phyloP scores from a whole-genome alignment of 2,113 vertebrate genomes.

The Gyps fulvus region DNA sequence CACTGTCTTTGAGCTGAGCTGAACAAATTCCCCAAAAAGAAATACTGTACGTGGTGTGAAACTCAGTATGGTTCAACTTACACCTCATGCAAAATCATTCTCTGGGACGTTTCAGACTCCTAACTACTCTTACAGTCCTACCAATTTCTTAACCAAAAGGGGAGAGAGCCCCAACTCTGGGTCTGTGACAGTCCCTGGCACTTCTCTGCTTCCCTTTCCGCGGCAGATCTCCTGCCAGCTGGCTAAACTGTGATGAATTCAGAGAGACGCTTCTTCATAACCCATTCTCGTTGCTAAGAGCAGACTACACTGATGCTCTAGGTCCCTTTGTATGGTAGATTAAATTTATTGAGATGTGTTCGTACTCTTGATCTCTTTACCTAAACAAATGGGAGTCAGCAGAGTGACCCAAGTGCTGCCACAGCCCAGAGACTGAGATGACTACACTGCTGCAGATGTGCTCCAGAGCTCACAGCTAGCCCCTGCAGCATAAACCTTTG shows the following conservation, averaged over 20 bases:
- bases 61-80: neutral
- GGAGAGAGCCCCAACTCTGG: neutral
- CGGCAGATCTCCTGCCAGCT: neutral
- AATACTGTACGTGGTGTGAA: neutral
- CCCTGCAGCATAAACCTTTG: too few relatives aligned
- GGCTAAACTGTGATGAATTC: neutral
- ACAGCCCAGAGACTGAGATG: too few relatives aligned
- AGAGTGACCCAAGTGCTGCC: neutral
- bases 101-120: neutral
- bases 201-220: neutral
- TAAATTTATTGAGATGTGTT: neutral
- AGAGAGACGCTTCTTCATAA: neutral
- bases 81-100: neutral
- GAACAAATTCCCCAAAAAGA: neutral
- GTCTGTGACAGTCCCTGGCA: too few relatives aligned
- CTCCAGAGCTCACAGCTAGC: neutral
- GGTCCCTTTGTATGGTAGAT: neutral
- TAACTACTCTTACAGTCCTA: too few relatives aligned
- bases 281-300: neutral
- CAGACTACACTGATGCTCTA: neutral
- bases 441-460: accelerated
- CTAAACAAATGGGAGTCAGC: too few relatives aligned
- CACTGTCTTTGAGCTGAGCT: neutral
- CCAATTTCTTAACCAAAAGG: neutral
- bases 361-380: neutral